Evolutionary conservation across 2,888 invertebrate genomes (phyloP).

Genomic region (Ommatoiulus sabulosus): DNA sequence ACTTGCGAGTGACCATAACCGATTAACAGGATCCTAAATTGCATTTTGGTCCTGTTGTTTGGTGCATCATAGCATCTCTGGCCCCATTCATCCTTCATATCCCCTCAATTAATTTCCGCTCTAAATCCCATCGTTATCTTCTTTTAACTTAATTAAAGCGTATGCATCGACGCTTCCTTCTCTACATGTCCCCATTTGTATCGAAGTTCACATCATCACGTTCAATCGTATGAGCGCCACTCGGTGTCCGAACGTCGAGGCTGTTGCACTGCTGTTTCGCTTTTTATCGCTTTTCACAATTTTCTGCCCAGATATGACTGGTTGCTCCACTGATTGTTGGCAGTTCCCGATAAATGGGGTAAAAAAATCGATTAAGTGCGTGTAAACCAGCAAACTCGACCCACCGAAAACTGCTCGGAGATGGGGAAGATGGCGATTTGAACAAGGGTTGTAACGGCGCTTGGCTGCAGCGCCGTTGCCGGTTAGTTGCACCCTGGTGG

Average conservation of each 20-base stretch:
- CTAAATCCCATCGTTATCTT: not conserved
- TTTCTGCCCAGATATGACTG: not conserved
- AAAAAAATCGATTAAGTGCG: not conserved
- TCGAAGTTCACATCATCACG: not conserved
- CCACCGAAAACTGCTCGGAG: not conserved
- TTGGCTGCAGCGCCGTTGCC: not conserved
- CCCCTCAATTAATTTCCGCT: not conserved
- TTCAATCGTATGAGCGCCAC: not conserved
- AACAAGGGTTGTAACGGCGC: not conserved
- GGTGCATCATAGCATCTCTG: not conserved
- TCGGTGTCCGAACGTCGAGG: not conserved
- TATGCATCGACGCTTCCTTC: not conserved
- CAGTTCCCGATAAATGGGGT: conserved; percentile 23
- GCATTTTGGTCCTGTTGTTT: too few relatives aligned
- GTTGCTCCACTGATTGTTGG: not conserved
- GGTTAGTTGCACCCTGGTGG: not conserved
- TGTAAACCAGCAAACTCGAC: not conserved
- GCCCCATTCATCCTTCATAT: not conserved
- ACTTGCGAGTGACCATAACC: too few relatives aligned
- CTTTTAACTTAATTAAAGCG: not conserved
- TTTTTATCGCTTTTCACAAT: not conserved
- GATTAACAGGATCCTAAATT: too few relatives aligned
- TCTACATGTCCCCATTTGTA: not conserved
- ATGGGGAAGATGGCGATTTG: not conserved
- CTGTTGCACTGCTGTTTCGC: not conserved